These are phyloP conservation scores for Microplitis deprimator DNA, from an alignment of 2,888 invertebrate species.

Conservation along the genomic window DNA sequence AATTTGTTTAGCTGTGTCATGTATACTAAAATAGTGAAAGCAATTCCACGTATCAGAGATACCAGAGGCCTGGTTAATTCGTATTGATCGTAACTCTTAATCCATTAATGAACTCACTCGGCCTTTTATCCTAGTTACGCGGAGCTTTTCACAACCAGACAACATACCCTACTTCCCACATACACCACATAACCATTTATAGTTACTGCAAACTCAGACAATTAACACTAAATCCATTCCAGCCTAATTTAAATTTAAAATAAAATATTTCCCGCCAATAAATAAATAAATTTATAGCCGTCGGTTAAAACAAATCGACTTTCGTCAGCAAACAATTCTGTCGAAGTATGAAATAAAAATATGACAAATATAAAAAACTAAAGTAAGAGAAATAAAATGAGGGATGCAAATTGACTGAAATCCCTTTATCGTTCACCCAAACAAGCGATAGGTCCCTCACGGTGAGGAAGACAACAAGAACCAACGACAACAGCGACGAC, in stretches of 20 bases:
- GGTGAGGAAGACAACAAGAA: no score
- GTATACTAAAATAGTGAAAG: conserved; percentile 14
- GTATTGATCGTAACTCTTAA: conserved; percentile 63
- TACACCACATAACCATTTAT: conserved; percentile 16
- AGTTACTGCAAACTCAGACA: background rate
- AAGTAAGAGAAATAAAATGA: conserved; percentile 28
- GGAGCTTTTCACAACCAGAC: conserved; percentile 53
- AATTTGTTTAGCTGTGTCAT: background rate
- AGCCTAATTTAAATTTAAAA: conserved; percentile 1
- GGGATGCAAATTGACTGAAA: conserved; percentile 64
- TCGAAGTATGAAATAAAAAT: conserved; percentile 30
- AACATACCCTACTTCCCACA: conserved; percentile 17
- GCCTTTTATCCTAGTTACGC: conserved; percentile 55
- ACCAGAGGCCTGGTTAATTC: conserved; percentile 52
- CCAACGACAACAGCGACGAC: conserved; percentile 56
- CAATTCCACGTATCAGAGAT: background rate
- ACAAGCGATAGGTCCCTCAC: conserved; percentile 49
- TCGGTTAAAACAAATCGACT: background rate
- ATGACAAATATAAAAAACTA: background rate
- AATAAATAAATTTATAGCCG: conserved; percentile 16
- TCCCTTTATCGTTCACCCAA: conserved; percentile 65
- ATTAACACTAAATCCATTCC: background rate
- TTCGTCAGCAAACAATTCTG: background rate
- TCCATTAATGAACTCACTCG: conserved; percentile 65
- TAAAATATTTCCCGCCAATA: background rate